Percentiles rank a stretch among this genome's conserved stretches.
Conservation (phyloP, 2,888 invertebrate species). For the Synanthedon myopaeformis region DNA sequence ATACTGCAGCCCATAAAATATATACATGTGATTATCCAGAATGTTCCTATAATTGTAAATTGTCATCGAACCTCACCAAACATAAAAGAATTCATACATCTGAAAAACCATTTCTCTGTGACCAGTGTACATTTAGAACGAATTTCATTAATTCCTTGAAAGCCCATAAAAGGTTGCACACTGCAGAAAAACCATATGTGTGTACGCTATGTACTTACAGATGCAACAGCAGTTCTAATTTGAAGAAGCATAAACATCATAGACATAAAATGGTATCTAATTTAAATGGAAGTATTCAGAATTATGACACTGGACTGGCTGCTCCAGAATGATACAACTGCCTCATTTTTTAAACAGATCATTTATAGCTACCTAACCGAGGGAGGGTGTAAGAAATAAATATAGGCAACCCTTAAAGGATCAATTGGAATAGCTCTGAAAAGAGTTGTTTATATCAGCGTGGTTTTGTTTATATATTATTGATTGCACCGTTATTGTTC, state of each 20-base stretch:
- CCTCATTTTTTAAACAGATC: too few species aligned
- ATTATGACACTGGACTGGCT: too few species aligned
- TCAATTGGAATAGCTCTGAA: too few species aligned
- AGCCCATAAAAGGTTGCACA: conserved; percentile 53
- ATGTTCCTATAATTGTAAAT: conserved; percentile 67
- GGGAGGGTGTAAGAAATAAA: too few species aligned
- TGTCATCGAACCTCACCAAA: conserved; percentile 55
- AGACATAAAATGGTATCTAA: conserved; percentile 21
- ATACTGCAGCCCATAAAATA: conserved; percentile 46
- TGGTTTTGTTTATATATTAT: too few species aligned
- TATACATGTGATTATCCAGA: conserved; percentile 60
- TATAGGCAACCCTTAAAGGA: too few species aligned
- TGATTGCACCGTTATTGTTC: too few species aligned
- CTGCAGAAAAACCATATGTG: conserved; percentile 45
- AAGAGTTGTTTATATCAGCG: too few species aligned
- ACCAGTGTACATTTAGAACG: conserved; percentile 53
- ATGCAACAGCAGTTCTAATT: conserved; percentile 61
- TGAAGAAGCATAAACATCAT: conserved; percentile 52
- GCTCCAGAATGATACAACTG: too few species aligned
- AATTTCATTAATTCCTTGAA: conserved; percentile 60
- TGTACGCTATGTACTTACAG: conserved; percentile 48
- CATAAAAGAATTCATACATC: conserved; percentile 54
- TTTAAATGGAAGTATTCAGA: not conserved
- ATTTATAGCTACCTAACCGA: too few species aligned
- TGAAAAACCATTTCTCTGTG: conserved; percentile 59